Percentiles rank a stretch among this genome's conserved stretches.
Conservation (phyloP, 2,888 invertebrate genomes). For the Orthosia cruda region DNA sequence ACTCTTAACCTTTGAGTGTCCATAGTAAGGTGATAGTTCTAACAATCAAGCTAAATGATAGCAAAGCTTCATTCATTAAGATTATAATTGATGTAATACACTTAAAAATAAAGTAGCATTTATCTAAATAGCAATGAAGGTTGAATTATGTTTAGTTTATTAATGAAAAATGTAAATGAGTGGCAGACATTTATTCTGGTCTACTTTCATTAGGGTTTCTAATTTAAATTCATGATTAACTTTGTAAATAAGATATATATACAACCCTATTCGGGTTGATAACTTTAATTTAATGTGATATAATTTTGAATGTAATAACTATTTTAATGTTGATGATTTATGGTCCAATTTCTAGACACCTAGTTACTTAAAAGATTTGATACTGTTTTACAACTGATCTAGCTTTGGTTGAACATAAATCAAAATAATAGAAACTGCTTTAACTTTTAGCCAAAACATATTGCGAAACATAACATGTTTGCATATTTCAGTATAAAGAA, state of each 20-base stretch:
- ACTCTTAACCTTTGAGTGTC: no score
- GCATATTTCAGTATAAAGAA: slow-evolving; percentile 24
- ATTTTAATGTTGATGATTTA: slow-evolving; percentile 36
- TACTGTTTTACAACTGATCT: background rate
- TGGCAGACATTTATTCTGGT: slow-evolving; percentile 39
- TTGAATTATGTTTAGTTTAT: slow-evolving; percentile 37
- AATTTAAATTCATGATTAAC: slow-evolving; percentile 48
- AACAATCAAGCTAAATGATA: no score
- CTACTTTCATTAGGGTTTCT: slow-evolving; percentile 43
- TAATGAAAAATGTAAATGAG: slow-evolving; percentile 50
- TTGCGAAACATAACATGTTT: slow-evolving; percentile 11
- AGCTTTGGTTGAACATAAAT: slow-evolving; percentile 16
- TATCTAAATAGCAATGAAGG: slow-evolving; percentile 26
- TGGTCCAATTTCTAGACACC: background rate
- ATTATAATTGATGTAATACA: background rate
- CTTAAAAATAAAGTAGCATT: background rate
- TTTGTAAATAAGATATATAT: slow-evolving; percentile 31
- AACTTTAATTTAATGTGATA: slow-evolving; percentile 18
- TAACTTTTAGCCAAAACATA: no score
- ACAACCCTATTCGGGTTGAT: slow-evolving; percentile 30
- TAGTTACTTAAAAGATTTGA: background rate
- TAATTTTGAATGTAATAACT: slow-evolving; percentile 9
- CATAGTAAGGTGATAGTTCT: no score
- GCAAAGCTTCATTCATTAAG: no score
- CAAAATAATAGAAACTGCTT: background rate